A percentile compares a stretch with the other conserved stretches of the same genome.
Evolutionary conservation across 2,797 vertebrate species (phyloP).

Genomic region (Malacoctenus gilli): DNA sequence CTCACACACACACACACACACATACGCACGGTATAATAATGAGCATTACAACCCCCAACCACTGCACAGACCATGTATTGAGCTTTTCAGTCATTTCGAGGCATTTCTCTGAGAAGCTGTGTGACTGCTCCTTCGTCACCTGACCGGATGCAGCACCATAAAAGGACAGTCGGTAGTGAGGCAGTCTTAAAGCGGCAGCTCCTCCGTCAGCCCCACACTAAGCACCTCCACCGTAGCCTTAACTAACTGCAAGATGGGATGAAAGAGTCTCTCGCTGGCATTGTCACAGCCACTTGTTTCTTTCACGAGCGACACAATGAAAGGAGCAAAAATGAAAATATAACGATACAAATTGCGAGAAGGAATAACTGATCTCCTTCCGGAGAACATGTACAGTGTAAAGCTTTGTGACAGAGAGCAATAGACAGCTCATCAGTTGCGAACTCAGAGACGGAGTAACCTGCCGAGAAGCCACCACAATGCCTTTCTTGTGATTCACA

Average conservation of each 20-base stretch:
- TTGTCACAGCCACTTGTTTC: slow-evolving; percentile 22
- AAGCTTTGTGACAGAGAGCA: not conserved
- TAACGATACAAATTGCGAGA: too few relatives aligned
- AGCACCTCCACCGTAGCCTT: slow-evolving; percentile 59
- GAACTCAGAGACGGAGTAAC: slow-evolving; percentile 29
- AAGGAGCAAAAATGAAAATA: too few relatives aligned
- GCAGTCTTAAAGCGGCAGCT: slow-evolving; percentile 80
- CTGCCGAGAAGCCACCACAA: slow-evolving; percentile 25
- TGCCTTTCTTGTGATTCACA: slow-evolving; percentile 50
- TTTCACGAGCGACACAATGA: slow-evolving; percentile 7
- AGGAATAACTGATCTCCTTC: too few relatives aligned
- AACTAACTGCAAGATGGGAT: slow-evolving; percentile 61
- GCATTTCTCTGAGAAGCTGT: slow-evolving; percentile 79
- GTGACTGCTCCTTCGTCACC: slow-evolving; percentile 79
- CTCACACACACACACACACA: slow-evolving; percentile 30
- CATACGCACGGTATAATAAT: slow-evolving; percentile 28
- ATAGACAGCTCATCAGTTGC: slow-evolving; percentile 3
- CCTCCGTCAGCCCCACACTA: slow-evolving; percentile 46
- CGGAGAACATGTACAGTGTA: slow-evolving; percentile 17
- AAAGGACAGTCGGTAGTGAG: slow-evolving; percentile 81
- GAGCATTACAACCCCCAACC: slow-evolving; percentile 56
- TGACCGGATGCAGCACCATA: slow-evolving; percentile 83
- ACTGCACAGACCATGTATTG: slow-evolving; percentile 65
- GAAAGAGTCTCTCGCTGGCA: slow-evolving; percentile 46
- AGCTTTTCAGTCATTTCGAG: slow-evolving; percentile 82